A percentile compares a stretch with the other conserved stretches of the same genome.
These are phyloP conservation scores for Lacerta bilineata DNA, from an alignment of 2,797 vertebrate species.

Conservation along the genomic window DNA sequence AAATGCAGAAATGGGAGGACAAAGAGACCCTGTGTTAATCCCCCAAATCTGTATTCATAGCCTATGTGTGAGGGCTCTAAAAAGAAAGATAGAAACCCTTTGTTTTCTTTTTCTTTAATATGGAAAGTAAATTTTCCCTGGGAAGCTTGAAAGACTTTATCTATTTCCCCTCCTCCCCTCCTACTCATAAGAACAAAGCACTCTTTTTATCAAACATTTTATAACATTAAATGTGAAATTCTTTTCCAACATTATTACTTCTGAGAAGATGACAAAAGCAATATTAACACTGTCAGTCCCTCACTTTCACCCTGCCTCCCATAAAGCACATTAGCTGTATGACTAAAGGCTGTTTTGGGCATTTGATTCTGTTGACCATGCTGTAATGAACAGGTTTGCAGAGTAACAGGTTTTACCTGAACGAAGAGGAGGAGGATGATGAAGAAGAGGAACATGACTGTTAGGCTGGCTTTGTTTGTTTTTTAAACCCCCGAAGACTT, in stretches of 20 bases:
- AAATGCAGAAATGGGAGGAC: constrained; percentile 50
- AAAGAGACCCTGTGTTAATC: constrained; percentile 56
- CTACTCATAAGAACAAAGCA: constrained; percentile 66
- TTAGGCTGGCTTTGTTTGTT: background rate
- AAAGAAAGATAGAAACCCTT: constrained; percentile 53
- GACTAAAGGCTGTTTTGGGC: constrained; percentile 8
- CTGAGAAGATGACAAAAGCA: constrained; percentile 65
- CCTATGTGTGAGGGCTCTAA: constrained; percentile 53
- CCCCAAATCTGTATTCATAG: constrained; percentile 61
- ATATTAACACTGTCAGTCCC: constrained; percentile 65
- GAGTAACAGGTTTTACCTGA: constrained; percentile 47
- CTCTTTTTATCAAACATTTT: constrained; percentile 67
- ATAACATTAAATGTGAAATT: constrained; percentile 66
- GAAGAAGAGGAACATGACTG: constrained; percentile 29
- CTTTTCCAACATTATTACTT: constrained; percentile 64
- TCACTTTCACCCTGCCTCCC: constrained; percentile 60
- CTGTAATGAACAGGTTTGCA: constrained; percentile 34
- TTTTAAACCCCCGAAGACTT: constrained; percentile 36
- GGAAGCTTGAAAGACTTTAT: constrained; percentile 71
- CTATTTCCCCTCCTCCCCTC: constrained; percentile 56
- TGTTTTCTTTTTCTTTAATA: constrained; percentile 71
- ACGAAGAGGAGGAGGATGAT: background rate
- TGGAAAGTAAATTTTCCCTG: constrained; percentile 70
- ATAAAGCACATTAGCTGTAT: constrained; percentile 65
- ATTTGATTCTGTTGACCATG: constrained; percentile 38